These are phyloP conservation scores for Chydorus sphaericus DNA, from an alignment of 2,888 invertebrate species.

Conservation along the genomic window DNA sequence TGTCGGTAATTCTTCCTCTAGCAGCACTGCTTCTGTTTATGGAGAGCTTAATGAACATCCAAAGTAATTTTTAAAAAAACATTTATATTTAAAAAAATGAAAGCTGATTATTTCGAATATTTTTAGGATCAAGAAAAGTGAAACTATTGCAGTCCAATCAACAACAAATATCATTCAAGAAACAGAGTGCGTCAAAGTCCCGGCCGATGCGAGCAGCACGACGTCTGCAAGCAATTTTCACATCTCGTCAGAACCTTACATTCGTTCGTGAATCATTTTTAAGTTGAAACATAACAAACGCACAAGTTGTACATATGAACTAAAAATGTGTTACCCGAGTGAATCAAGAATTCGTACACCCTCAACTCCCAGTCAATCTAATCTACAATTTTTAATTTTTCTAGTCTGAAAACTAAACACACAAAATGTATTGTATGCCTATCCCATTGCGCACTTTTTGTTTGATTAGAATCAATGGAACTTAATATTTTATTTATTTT, in stretches of 20 bases:
- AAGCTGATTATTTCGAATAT: neutral
- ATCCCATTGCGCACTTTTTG: no score
- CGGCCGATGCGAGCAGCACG: neutral
- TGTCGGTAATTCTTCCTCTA: neutral
- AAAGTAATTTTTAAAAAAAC: neutral
- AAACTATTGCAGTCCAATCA: neutral
- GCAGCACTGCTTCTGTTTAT: neutral
- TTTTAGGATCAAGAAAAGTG: neutral
- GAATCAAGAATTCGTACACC: no score
- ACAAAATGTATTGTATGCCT: no score
- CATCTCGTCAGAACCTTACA: conserved; percentile 3
- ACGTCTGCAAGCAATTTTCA: neutral
- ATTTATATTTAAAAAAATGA: no score
- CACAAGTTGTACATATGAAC: no score
- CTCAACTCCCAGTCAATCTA: no score
- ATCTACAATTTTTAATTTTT: no score
- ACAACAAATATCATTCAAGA: neutral
- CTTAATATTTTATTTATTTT: no score
- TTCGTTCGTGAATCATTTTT: neutral
- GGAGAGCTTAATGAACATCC: neutral
- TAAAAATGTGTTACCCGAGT: no score
- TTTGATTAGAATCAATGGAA: no score
- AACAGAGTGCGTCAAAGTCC: neutral
- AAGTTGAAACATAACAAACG: neutral
- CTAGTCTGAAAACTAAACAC: no score